phyloP scores from a whole-genome alignment of 2,797 vertebrate species.

The Stomatorhinus walkeri region DNA sequence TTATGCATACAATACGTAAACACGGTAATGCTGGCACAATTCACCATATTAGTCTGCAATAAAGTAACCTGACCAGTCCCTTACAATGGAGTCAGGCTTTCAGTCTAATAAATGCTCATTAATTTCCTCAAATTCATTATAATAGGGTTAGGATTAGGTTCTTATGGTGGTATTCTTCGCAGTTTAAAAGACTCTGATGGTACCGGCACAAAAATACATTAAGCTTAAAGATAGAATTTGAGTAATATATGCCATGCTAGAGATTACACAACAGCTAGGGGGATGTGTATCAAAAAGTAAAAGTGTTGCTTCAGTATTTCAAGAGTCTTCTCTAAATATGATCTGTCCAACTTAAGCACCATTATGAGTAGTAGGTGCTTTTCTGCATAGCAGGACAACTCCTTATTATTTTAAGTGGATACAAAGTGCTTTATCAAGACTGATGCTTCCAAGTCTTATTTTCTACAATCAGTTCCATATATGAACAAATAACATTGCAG shows the following conservation, averaged over 20 bases:
- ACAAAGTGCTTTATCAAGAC: not conserved
- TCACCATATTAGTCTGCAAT: not conserved
- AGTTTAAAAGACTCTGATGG: not conserved
- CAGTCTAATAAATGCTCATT: not conserved
- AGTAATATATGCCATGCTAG: not conserved
- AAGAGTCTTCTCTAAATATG: not conserved
- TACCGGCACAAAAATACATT: not conserved
- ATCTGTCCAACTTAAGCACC: not conserved
- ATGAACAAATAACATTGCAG: not conserved
- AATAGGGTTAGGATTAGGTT: not conserved
- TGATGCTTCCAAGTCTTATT: not conserved
- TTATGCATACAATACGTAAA: constrained; percentile 9
- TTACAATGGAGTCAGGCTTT: not conserved
- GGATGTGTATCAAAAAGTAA: not conserved
- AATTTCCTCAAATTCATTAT: not conserved
- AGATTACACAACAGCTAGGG: not conserved
- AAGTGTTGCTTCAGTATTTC: not conserved
- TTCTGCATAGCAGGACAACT: not conserved
- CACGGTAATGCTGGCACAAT: not conserved
- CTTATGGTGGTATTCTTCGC: not conserved
- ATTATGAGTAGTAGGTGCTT: not conserved
- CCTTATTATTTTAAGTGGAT: not conserved
- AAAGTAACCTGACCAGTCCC: not conserved
- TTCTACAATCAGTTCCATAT: not conserved
- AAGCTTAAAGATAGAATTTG: not conserved